A percentile compares a stretch with the other conserved stretches of the same genome.
Conservation (phyloP, 1,140 invertebrate species). For the Dendroctonus valens region DNA sequence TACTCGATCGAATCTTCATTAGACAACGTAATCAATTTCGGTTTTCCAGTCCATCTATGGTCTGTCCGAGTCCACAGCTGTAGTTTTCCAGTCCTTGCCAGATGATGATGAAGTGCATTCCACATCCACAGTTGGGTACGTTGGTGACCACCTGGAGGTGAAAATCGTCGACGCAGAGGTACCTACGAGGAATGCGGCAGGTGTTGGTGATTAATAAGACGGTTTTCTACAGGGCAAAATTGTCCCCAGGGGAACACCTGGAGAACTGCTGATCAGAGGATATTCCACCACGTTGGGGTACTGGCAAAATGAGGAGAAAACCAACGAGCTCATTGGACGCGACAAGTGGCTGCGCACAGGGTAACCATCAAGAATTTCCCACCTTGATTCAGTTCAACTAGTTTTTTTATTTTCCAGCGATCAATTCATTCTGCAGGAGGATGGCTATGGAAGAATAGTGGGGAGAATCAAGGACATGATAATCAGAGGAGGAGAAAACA, state of each 20-base stretch:
- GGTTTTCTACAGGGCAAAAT: slow-evolving; percentile 19
- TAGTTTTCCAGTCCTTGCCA: slow-evolving; percentile 65
- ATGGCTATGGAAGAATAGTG: slow-evolving; percentile 78
- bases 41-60: slow-evolving; percentile 77
- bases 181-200: too few relatives aligned
- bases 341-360: slow-evolving; percentile 91
- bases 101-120: slow-evolving; percentile 66
- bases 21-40: neutral
- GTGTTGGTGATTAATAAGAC: neutral
- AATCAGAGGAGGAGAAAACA: slow-evolving; percentile 90
- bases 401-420: slow-evolving; percentile 59
- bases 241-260: slow-evolving; percentile 73
- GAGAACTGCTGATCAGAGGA: slow-evolving; percentile 82
- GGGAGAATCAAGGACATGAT: slow-evolving; percentile 89
- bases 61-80: slow-evolving; percentile 82
- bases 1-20: neutral
- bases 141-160: slow-evolving; percentile 78
- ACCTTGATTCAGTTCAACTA: too few relatives aligned
- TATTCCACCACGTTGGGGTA: slow-evolving; percentile 85
- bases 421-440: slow-evolving; percentile 68
- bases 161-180: slow-evolving; percentile 51
- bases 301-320: slow-evolving; percentile 80
- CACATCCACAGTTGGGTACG: slow-evolving; percentile 73
- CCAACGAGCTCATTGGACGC: slow-evolving; percentile 65
- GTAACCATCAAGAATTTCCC: slow-evolving; percentile 52